These are phyloP conservation scores for Pelusios castaneus DNA, from an alignment of 2,113 vertebrate species.

Conservation along the genomic window DNA sequence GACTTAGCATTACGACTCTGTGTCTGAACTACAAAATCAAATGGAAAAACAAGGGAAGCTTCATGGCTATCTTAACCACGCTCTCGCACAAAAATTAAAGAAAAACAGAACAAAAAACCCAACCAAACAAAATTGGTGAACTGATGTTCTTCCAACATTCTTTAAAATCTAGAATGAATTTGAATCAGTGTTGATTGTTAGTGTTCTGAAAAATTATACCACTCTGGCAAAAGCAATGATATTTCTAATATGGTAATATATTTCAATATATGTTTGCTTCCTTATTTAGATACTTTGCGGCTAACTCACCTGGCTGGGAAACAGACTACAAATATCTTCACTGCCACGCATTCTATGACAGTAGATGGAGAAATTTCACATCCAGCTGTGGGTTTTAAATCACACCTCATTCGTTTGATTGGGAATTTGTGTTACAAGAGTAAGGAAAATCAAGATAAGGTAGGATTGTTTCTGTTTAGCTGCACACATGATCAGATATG, in stretches of 20 bases:
- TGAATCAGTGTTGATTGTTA: not conserved
- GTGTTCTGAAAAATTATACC: not conserved
- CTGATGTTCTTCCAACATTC: not conserved
- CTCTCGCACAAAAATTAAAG: not conserved
- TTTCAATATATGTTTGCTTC: conserved; percentile 42
- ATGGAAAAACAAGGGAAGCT: not conserved
- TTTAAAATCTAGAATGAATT: not conserved
- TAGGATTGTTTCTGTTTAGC: conserved; percentile 46
- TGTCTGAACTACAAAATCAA: not conserved
- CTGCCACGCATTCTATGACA: conserved; percentile 76
- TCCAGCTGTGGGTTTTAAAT: conserved; percentile 87
- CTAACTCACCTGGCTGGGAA: conserved; percentile 87
- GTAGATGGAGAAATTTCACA: conserved; percentile 74
- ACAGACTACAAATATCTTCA: conserved; percentile 85
- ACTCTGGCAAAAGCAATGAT: not conserved
- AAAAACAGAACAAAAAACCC: no score
- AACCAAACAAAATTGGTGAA: not conserved
- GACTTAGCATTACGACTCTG: not conserved
- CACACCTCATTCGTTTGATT: conserved; percentile 91
- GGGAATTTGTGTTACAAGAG: conserved; percentile 86
- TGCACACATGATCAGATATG: not conserved
- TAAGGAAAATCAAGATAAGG: conserved; percentile 87
- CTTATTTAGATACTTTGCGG: conserved; percentile 83
- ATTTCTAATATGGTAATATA: not conserved
- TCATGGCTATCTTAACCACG: not conserved